phyloP scores from a whole-genome alignment of 2,113 vertebrate species.

The Heloderma charlesbogerti region DNA sequence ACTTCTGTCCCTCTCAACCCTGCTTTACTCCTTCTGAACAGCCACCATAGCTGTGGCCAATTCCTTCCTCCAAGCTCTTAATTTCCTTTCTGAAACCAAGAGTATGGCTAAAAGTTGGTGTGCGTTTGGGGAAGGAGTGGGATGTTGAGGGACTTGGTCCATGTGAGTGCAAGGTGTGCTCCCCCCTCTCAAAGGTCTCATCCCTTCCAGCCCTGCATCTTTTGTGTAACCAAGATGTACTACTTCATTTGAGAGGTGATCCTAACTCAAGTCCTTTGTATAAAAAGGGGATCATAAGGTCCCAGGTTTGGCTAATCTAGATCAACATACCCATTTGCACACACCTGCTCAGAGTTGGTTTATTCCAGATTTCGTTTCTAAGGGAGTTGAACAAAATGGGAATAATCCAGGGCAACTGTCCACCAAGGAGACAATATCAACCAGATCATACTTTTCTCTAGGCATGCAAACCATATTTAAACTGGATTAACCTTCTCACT shows the following conservation, averaged over 20 bases:
- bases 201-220: background rate
- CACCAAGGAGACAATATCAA: background rate
- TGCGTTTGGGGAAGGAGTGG: background rate
- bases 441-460: background rate
- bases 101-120: constrained; percentile 8
- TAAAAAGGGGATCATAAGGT: background rate
- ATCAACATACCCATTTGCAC: background rate
- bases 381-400: constrained; percentile 27
- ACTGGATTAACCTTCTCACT: background rate
- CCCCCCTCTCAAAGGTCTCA: background rate
- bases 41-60: background rate
- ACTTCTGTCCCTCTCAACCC: background rate
- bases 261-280: background rate
- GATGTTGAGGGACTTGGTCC: background rate
- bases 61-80: background rate
- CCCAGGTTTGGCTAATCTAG: background rate
- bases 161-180: background rate
- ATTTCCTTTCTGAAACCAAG: background rate
- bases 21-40: background rate
- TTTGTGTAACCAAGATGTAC: background rate
- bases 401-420: constrained; percentile 13
- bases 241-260: background rate
- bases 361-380: constrained; percentile 30
- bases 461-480: background rate
- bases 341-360: background rate